These are phyloP conservation scores for Ditylenchus dipsaci DNA, from an alignment of 1,140 invertebrate species.

Conservation along the genomic window DNA sequence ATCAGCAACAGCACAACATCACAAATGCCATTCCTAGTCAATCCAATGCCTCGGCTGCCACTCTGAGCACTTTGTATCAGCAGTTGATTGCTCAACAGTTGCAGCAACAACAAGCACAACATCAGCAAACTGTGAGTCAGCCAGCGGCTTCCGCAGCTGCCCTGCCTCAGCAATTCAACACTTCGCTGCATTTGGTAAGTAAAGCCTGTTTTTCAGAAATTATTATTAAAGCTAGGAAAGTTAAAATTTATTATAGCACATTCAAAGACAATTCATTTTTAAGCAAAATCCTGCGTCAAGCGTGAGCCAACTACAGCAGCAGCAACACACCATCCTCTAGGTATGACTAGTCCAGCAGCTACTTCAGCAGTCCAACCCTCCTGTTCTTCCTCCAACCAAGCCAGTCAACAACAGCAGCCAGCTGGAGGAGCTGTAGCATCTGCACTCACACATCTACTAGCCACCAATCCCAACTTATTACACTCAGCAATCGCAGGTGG, in stretches of 20 bases:
- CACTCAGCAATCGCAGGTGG: not conserved
- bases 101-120: constrained; percentile 31
- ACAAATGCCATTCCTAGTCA: not conserved
- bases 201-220: no score
- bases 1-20: not conserved
- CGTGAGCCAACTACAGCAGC: not conserved
- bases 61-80: constrained; percentile 17
- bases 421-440: not conserved
- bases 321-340: not conserved
- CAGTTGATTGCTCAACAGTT: constrained; percentile 28
- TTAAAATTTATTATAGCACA: no score
- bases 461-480: constrained; percentile 7
- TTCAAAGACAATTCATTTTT: not conserved
- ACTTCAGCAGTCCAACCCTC: not conserved
- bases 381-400: not conserved
- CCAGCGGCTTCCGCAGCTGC: constrained; percentile 15
- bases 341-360: not conserved
- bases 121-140: constrained; percentile 1
- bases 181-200: constrained; percentile 21
- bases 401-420: not conserved
- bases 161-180: constrained; percentile 28
- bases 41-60: constrained; percentile 8
- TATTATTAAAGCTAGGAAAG: no score
- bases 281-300: not conserved
- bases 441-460: constrained; percentile 12